phyloP scores from a whole-genome alignment of 2,797 vertebrate genomes.

The Botia almorhae region DNA sequence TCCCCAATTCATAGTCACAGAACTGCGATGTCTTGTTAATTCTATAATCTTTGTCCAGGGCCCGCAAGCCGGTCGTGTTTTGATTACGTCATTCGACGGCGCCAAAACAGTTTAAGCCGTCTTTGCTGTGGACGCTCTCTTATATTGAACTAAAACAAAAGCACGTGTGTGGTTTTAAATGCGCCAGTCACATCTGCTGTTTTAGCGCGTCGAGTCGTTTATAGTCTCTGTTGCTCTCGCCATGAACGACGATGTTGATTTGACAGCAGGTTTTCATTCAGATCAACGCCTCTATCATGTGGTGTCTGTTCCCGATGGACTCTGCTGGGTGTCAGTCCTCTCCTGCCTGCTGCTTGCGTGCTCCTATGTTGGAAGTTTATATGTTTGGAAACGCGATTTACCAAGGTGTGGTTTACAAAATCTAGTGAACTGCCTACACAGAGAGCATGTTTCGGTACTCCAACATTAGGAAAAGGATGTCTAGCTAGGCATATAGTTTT shows the following conservation, averaged over 20 bases:
- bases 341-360: constrained; percentile 90
- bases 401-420: constrained; percentile 77
- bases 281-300: constrained; percentile 57
- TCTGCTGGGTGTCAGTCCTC: constrained; percentile 85
- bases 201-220: constrained; percentile 9
- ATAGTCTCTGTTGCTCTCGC: constrained; percentile 58
- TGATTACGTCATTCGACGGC: constrained; percentile 53
- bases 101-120: constrained; percentile 32
- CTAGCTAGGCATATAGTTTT: too few species aligned
- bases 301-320: constrained; percentile 69
- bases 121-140: constrained; percentile 4
- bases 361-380: constrained; percentile 90
- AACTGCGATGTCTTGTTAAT: too few species aligned
- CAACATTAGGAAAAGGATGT: too few species aligned
- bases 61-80: constrained; percentile 13
- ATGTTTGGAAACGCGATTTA: constrained; percentile 92
- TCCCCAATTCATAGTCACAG: too few species aligned
- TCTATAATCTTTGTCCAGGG: too few species aligned
- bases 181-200: not conserved
- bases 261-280: constrained; percentile 58
- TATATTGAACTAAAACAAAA: constrained; percentile 7
- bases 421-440: not conserved
- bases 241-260: constrained; percentile 70
- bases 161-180: not conserved
- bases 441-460: not conserved